These are phyloP conservation scores for Bujurquina vittata DNA, from an alignment of 2,113 vertebrate genomes.

Conservation along the genomic window DNA sequence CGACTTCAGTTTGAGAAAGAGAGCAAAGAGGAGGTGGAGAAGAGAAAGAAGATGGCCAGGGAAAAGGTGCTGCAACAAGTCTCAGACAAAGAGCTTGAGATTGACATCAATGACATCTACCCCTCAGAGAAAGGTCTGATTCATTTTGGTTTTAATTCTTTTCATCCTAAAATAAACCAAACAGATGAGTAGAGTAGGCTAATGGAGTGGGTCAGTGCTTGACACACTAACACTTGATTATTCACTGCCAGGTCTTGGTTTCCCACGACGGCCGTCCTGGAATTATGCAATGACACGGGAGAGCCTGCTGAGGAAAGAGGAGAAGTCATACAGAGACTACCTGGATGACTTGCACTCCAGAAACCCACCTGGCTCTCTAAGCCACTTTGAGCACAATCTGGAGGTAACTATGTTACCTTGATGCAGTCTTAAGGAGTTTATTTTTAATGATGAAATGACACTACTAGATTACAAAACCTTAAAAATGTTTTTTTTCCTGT, in stretches of 20 bases:
- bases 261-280: conserved; percentile 90
- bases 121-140: conserved; percentile 86
- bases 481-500: not conserved
- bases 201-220: conserved; percentile 39
- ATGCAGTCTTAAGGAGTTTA: not conserved
- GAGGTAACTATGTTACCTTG: conserved; percentile 77
- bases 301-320: conserved; percentile 85
- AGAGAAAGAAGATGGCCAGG: conserved; percentile 84
- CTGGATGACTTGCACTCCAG: conserved; percentile 84
- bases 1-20: conserved; percentile 89
- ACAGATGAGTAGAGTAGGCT: conserved; percentile 30
- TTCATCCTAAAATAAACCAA: conserved; percentile 33
- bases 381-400: conserved; percentile 94
- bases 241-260: conserved; percentile 82
- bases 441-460: not conserved
- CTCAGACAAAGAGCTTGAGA: conserved; percentile 82
- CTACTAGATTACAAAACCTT: not conserved
- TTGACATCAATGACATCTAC: conserved; percentile 85
- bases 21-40: conserved; percentile 88
- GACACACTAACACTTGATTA: conserved; percentile 43
- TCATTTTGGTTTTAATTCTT: conserved; percentile 7
- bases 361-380: conserved; percentile 84
- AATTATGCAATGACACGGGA: conserved; percentile 89
- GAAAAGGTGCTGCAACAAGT: conserved; percentile 82
- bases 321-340: conserved; percentile 87